These are phyloP conservation scores for Chelonus insularis DNA, from an alignment of 1,140 invertebrate genomes.

Conservation along the genomic window DNA sequence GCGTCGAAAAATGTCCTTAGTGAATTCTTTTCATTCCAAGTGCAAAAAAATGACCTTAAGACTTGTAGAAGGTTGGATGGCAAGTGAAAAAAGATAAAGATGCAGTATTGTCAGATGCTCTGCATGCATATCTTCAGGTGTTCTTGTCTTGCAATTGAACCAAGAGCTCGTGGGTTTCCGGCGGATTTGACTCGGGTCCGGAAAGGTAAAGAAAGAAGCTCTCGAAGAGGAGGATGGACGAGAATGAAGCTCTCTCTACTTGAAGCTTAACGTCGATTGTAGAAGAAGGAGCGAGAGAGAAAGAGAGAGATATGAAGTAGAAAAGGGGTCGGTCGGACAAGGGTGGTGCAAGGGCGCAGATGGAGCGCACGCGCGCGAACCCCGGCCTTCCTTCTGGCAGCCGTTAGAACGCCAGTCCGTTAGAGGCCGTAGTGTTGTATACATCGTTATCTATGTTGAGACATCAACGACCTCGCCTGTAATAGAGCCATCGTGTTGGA, in stretches of 20 bases:
- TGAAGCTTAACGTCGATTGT: background rate
- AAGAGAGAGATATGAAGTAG: background rate
- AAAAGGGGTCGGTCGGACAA: constrained; percentile 13
- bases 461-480: constrained; percentile 21
- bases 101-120: background rate
- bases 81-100: background rate
- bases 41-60: no score
- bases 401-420: constrained; percentile 35
- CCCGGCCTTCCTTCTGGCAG: constrained; percentile 19
- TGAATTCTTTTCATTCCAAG: no score
- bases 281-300: background rate
- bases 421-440: constrained; percentile 36
- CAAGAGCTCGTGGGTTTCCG: background rate
- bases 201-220: background rate
- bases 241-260: background rate
- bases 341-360: constrained; percentile 26
- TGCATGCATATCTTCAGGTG: background rate
- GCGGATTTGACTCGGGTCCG: background rate
- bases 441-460: constrained; percentile 28
- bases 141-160: background rate
- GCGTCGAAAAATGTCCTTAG: no score
- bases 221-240: background rate
- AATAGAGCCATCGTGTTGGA: constrained; percentile 5
- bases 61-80: no score
- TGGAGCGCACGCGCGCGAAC: constrained; percentile 28